Evolutionary conservation across 2,888 invertebrate species (phyloP).

Genomic region (Calameuta idolon): DNA sequence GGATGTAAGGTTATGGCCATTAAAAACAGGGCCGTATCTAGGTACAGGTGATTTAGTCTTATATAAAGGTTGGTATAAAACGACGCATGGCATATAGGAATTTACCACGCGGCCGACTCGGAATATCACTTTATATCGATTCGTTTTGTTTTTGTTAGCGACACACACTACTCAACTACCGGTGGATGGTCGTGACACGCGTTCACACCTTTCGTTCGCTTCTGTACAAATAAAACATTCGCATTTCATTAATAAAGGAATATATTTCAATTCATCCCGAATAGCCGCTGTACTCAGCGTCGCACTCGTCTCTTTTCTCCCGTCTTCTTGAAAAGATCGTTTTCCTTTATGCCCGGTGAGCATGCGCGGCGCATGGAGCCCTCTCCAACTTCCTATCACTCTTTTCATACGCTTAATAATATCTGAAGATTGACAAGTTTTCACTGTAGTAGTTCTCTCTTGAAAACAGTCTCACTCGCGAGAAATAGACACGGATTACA

Average conservation of each 20-base stretch:
- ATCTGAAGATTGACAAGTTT: neutral
- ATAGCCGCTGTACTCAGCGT: too few species aligned
- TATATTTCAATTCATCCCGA: too few species aligned
- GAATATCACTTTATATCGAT: neutral
- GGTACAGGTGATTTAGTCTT: neutral
- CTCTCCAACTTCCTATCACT: too few species aligned
- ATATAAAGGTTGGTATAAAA: neutral
- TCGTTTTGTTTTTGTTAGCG: neutral
- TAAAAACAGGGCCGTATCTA: neutral
- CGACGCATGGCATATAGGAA: neutral
- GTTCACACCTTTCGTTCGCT: too few species aligned
- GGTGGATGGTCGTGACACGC: too few species aligned
- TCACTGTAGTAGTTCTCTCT: neutral
- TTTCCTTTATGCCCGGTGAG: too few species aligned
- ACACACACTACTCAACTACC: too few species aligned
- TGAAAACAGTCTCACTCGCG: neutral
- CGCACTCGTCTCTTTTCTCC: too few species aligned
- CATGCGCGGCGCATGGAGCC: too few species aligned
- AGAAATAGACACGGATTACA: neutral
- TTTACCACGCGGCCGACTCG: neutral
- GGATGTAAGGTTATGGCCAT: neutral
- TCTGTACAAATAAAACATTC: too few species aligned
- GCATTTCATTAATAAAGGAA: too few species aligned
- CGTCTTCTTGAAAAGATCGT: too few species aligned
- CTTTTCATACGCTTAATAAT: neutral